Evolutionary conservation across 2,113 vertebrate species (phyloP), one percentile per base, ranked within the genome.

Genomic region (Etheostoma cragini): DNA sequence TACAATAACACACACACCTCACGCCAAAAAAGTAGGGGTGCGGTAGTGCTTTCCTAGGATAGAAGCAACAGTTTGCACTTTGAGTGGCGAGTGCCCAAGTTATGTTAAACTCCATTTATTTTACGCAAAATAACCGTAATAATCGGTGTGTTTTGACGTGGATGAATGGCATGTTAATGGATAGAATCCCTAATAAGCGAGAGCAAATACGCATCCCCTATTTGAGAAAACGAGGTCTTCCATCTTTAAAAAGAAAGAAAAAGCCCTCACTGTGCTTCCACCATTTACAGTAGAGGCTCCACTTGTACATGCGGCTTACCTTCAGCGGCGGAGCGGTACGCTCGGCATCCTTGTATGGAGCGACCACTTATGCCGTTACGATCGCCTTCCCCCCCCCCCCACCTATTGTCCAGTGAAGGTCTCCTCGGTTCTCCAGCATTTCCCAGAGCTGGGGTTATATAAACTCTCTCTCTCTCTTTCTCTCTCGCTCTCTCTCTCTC

Each of bases 51-150:
- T n/a, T n/a, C 76, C 56, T 6, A 66, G 82, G 68, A 88, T 22
- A 17, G 86, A 80, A 90, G 93, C 93, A 94, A 94, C 93, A 94
- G 93, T 94, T 94, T 93, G 92, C 84, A 80, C 87, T 78, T 66
- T 70, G 80, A 86, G 76, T 60, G 76, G 82, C 63, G 53, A 82
- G 84, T 72, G 65, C 53, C 65, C 75, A 91, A 92, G 74, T 93
- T 89, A 6, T n/a, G 53, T 8, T 82, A 21, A 88, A 86, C 80
- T 89, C 72, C 62, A 45, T 3, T 19, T 63, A 50, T 75, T 45
- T 66, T n/a, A 21, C 45, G 15, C 26, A 12, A 24, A 22, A 38
- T 16, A 4, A n/a, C n/a, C n/a, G n/a, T n/a, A n/a, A n/a, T n/a
- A n/a, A n/a, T n/a, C n/a, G n/a, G n/a, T n/a, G n/a, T 1, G 62